These are phyloP conservation scores for Tachypleus tridentatus DNA, from an alignment of 1,140 invertebrate species.

Conservation along the genomic window DNA sequence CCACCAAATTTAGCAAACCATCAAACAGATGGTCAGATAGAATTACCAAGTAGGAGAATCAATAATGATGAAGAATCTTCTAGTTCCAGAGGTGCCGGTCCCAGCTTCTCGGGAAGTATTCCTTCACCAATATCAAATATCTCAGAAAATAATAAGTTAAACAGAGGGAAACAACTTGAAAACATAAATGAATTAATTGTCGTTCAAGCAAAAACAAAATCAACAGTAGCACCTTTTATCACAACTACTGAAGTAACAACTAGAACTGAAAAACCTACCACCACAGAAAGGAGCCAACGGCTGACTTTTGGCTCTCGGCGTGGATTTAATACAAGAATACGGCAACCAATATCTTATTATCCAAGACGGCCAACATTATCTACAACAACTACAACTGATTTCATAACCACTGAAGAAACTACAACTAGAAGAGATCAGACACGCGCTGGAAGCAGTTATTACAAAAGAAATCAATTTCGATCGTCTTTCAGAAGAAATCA, in stretches of 20 bases:
- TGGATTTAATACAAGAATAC: neutral
- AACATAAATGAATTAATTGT: conserved; percentile 7
- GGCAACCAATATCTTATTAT: neutral
- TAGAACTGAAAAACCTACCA: conserved; percentile 5
- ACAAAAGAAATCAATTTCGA: too few species aligned
- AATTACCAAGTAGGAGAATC: neutral
- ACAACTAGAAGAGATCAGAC: too few species aligned
- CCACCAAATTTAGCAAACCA: neutral
- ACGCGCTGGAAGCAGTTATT: too few species aligned
- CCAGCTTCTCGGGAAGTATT: too few species aligned
- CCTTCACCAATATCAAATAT: too few species aligned
- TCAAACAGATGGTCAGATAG: neutral
- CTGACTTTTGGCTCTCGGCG: conserved; percentile 6
- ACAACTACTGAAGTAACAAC: conserved; percentile 7
- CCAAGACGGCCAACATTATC: too few species aligned
- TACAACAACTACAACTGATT: too few species aligned
- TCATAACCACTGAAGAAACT: too few species aligned
- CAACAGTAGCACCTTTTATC: conserved; percentile 4
- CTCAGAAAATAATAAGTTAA: too few species aligned
- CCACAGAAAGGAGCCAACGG: conserved; percentile 7
- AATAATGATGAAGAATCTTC: neutral
- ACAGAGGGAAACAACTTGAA: too few species aligned
- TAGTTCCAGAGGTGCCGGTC: too few species aligned
- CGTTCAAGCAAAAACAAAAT: neutral
- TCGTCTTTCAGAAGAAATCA: too few species aligned